These are phyloP conservation scores for Cosmia trapezina DNA, from an alignment of 2,888 invertebrate genomes.

Conservation along the genomic window DNA sequence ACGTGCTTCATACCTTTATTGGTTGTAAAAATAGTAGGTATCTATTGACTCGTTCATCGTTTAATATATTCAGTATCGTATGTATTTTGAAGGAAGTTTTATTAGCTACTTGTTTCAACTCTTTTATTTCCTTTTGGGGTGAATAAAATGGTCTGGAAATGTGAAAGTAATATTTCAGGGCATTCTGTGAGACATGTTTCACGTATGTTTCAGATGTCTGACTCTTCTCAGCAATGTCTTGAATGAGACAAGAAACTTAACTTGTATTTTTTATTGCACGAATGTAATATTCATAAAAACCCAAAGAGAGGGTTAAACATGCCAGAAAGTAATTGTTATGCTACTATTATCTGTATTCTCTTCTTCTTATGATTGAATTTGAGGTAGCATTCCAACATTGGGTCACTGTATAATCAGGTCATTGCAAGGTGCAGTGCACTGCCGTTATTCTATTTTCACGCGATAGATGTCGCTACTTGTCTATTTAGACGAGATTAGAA, in stretches of 20 bases:
- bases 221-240: background rate
- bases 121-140: conserved; percentile 40
- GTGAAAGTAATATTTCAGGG: conserved; percentile 21
- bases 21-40: conserved; percentile 53
- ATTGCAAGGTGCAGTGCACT: background rate
- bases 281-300: background rate
- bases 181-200: conserved; percentile 20
- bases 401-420: background rate
- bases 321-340: background rate
- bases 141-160: conserved; percentile 27
- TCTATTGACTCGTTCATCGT: background rate
- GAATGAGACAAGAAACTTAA: conserved; percentile 7
- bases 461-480: conserved; percentile 19
- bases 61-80: conserved; percentile 40
- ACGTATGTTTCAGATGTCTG: conserved; percentile 19
- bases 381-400: background rate
- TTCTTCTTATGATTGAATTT: background rate
- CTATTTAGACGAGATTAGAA: background rate
- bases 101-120: conserved; percentile 26
- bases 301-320: background rate
- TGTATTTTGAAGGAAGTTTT: conserved; percentile 32
- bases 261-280: background rate
- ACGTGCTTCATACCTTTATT: conserved; percentile 51
- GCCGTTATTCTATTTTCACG: background rate
- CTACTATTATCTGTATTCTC: background rate